Conservation (phyloP, 2,113 vertebrate species). For the mouse (Mus musculus) region DNA sequence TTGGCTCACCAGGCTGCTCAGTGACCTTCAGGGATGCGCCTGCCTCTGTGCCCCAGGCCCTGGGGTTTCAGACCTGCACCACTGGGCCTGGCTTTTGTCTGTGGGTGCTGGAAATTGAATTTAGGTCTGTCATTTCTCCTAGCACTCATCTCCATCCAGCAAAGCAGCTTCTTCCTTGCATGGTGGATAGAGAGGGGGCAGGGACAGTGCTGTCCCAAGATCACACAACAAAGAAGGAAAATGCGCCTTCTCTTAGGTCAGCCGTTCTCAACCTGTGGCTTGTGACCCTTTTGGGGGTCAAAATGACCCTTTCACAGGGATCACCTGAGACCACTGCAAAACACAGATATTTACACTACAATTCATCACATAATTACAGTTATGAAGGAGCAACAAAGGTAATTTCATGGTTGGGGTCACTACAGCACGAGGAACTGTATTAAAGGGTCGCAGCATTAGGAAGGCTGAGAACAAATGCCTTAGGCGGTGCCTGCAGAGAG, state of each 20-base stretch:
- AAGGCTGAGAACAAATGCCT: background rate
- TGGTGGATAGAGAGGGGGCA: background rate
- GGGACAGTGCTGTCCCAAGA: background rate
- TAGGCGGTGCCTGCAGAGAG: background rate
- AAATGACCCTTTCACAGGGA: background rate
- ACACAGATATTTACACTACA: background rate
- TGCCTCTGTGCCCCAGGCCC: too few relatives aligned
- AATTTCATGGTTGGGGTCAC: background rate
- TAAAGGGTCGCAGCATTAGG: background rate
- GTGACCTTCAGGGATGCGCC: background rate
- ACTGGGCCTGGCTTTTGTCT: background rate
- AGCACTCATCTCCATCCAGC: background rate
- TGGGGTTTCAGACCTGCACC: background rate
- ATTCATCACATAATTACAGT: background rate
- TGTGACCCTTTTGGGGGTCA: background rate
- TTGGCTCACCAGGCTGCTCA: background rate
- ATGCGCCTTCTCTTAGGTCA: background rate
- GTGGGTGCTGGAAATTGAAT: background rate
- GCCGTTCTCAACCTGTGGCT: background rate
- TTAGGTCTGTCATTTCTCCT: background rate
- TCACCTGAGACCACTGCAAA: background rate
- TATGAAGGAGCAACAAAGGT: background rate
- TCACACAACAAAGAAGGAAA: background rate
- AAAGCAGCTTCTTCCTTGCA: background rate
- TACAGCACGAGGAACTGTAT: background rate